Evolutionary conservation across 2,888 invertebrate genomes (phyloP), one percentile per base, ranked within the genome.

Genomic region (Allophyes oxyacanthae): DNA sequence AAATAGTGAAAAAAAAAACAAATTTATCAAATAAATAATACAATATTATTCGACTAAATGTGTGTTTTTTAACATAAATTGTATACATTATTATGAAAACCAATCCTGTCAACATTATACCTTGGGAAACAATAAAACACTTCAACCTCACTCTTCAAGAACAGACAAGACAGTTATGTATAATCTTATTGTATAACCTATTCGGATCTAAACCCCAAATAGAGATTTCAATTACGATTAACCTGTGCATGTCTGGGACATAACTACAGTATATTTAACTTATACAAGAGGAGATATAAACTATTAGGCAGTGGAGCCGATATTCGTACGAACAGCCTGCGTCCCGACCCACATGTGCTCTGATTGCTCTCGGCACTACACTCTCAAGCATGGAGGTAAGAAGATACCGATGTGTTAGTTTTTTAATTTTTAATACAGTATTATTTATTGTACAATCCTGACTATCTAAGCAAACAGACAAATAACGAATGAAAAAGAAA

Each of bases 301-400:
- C 61, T 48, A 53, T 51, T 54, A 59, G 38, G 13, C 38, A 49
- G 10, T 32, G 15, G 40, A 54, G 41, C 38, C 60, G 56, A 64
- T 77, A 78, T 77, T 65, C 50, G 55, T 75, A 54, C 15, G 49
- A 15, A 37, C 51, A 59, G 66, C 26, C 53, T 56, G 72, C n/a
- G 28, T 3, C 32, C 67, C 75, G 64, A 64, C 70, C 74, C 73
- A 78, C 71, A 76, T 79, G 78, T 74, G 78, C 60, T 72, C 70
- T 76, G 82, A 81, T 80, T 79, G 70, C 72, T 69, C 55, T 57
- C 81, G 51, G 62, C 72, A 69, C 66, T 66, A 56, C 69, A 52
- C 45, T 51, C 55, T 55, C 50, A 20, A 45, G 38, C 49, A 15
- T 9, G 52, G 69, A 54, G 38, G 37, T 58, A 36, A 30, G 46